phyloP scores from a whole-genome alignment of 37 sponge, comb jelly and placozoan genomes.

The Ianthella basta region DNA sequence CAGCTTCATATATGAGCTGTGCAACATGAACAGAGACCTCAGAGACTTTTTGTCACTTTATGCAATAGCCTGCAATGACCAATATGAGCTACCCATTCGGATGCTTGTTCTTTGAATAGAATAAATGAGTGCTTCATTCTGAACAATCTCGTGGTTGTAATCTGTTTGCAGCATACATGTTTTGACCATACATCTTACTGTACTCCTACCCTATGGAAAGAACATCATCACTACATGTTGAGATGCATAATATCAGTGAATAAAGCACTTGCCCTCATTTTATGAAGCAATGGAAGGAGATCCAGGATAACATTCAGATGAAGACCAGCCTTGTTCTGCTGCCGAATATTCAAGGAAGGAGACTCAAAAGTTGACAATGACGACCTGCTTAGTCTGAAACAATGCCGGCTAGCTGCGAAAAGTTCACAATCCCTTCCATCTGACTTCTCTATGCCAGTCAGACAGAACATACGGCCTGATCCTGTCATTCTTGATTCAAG shows the following conservation, averaged over 20 bases:
- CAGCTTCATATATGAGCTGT: too few species aligned
- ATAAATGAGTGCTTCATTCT: too few species aligned
- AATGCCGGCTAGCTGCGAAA: neutral
- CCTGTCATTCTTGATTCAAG: slow-evolving; percentile 3
- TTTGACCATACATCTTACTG: neutral
- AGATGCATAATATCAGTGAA: neutral
- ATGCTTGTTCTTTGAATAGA: too few species aligned
- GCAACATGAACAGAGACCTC: too few species aligned
- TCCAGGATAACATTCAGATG: neutral
- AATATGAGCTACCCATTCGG: too few species aligned
- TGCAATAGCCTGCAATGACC: too few species aligned
- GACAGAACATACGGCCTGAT: neutral
- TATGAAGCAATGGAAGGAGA: neutral
- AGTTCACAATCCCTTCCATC: neutral
- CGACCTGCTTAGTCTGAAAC: neutral
- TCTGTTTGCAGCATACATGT: neutral
- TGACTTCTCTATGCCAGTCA: neutral
- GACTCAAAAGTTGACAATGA: neutral
- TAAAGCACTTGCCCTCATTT: neutral
- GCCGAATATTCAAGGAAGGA: neutral
- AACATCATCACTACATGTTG: neutral
- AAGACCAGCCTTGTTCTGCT: slow-evolving; percentile 3
- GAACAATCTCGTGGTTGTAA: neutral
- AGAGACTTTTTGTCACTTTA: too few species aligned
- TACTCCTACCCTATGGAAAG: neutral